A percentile compares a stretch with the other conserved stretches of the same genome.
Conservation (phyloP, 2,797 vertebrate genomes). For the Phataginus tricuspis region DNA sequence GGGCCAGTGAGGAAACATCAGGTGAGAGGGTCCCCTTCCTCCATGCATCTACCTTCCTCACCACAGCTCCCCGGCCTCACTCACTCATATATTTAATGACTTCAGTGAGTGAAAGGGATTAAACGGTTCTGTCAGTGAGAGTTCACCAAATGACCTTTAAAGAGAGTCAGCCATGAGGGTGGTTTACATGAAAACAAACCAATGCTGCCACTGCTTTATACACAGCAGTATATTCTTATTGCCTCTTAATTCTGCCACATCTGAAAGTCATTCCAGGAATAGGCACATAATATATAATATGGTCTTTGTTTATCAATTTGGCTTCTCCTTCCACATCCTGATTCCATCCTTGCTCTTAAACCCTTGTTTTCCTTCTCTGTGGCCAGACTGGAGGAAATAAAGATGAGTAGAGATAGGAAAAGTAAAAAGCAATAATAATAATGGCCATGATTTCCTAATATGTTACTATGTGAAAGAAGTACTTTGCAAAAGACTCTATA, state of each 20-base stretch:
- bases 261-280: not conserved
- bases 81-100: slow-evolving; percentile 14
- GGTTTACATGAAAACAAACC: not conserved
- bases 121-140: slow-evolving; percentile 56
- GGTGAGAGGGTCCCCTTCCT: slow-evolving; percentile 86
- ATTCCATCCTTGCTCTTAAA: not conserved
- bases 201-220: not conserved
- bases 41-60: not conserved
- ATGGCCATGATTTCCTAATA: not conserved
- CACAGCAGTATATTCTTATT: not conserved
- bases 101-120: slow-evolving; percentile 58
- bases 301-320: not conserved
- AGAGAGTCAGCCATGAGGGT: not conserved
- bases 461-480: not conserved
- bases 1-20: slow-evolving; percentile 87
- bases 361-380: slow-evolving; percentile 5
- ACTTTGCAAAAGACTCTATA: not conserved
- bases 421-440: not conserved
- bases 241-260: not conserved
- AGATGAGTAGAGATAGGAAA: not conserved
- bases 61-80: not conserved
- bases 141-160: slow-evolving; percentile 32
- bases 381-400: not conserved
- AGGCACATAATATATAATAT: not conserved
- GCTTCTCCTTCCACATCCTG: not conserved